Base-by-base conservation (phyloP, 2,113 vertebrate species). In the Puntigrus tetrazona region DNA sequence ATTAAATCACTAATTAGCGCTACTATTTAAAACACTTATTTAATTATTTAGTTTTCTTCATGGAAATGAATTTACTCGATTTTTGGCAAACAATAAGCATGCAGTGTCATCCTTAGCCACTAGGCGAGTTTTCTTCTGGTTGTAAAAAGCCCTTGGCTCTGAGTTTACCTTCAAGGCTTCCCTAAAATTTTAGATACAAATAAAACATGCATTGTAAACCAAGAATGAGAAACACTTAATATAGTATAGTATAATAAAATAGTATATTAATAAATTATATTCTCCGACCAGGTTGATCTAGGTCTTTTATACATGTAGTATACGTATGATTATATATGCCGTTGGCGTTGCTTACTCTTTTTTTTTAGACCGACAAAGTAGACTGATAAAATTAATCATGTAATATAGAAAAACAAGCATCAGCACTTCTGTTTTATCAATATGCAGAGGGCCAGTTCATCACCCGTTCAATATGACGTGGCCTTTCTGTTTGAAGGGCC, bases 401-500 rank as follows among this genome's bases (percentile, higher is more conserved):
- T 41, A 41, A n/a, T 16, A 79, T 27, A 45, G 38, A 25, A 59
- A 45, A 80, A 80, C 57, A 65, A 27, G 36, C 36, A 80, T 67
- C 45, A 70, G 61, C 74, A 70, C 72, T 83, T 61, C 13, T 78
- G 4, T 55, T 75, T 67, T 52, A 55, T 78, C 75, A 69, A 38
- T 25, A 41, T n/a, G 45, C n/a, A 50, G 7, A 70, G 7, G 34
- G 11, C 18, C 6, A 22, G 45, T 77, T 52, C 57, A 63, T 47
- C 20, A 69, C 13, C 11, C 41, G 11, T 52, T 61, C 70, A 76
- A 34, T 76, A 36, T 31, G 59, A 67, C 27, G 18, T 80, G 78
- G 59, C 78, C 59, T 80, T 80, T 70, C 34, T 27, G 73, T 65
- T 55, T 78, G 31, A 80, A 67, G 59, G 78, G 59, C 67, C 47